Base-by-base conservation (phyloP, 2,888 invertebrate species). In the Folsomia manolachei region DNA sequence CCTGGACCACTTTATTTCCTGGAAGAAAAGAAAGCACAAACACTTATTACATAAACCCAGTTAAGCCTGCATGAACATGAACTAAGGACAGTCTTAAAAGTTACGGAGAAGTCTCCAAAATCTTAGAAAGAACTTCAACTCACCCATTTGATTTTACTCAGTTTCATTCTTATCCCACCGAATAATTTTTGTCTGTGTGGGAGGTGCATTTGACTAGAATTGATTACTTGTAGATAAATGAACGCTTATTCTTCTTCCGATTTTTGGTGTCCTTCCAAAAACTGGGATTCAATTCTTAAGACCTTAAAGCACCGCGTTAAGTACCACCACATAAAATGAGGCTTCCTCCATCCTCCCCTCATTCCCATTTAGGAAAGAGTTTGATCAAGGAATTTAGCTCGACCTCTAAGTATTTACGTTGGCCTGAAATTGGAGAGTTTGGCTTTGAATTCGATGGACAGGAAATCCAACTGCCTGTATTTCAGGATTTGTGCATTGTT, bases 131-230 rank as follows among this genome's bases (percentile, higher is more conserved):
- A 56, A 56, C 21, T 56, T 7, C 7, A 56, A 21, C 39, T 14
- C 39, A 39, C 39, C 39, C 39, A 39, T 39, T 39, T 39, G 39
- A 14, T 39, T 14, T 39, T 39, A 56, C 7, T 56, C 21, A n/a
- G n/a, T n/a, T 56, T 19, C 19, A 7, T 56, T n/a, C 56, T 56
- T 56, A 18, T 56, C 19, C 7, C 9, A 51, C 9, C 4, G 18
- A 19, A 21, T 21, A 56, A 56, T 56, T 19, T 56, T 7, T 56
- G 18, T 51, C 18, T 51, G 51, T 51, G 2, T 27, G 39, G 25
- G 18, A 27, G 27, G 27, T 64, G 64, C 39, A 64, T 27, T 39
- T 64, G 64, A 64, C 64, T 64, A 19, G 64, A 64, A 64, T 64
- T 64, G 64, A 64, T 64, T 64, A 27, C 64, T 18, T 18, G 26